These are phyloP conservation scores for Delphinapterus leucas DNA, from an alignment of 2,113 vertebrate genomes.

Conservation along the genomic window DNA sequence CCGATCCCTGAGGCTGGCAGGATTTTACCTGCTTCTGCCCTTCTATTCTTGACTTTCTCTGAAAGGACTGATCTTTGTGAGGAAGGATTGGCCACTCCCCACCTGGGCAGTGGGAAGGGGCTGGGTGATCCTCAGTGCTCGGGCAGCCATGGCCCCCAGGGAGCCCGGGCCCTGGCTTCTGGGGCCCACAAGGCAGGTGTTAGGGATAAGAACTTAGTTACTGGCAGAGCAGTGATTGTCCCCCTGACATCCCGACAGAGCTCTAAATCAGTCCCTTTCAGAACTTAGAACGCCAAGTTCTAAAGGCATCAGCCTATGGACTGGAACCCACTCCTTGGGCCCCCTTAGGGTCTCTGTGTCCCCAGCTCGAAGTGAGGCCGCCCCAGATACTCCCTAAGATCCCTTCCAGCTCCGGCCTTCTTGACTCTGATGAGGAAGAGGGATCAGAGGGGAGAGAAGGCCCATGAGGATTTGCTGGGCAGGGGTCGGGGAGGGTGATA, in stretches of 20 bases:
- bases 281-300: background rate
- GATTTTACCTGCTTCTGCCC: background rate
- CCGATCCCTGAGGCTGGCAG: background rate
- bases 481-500: background rate
- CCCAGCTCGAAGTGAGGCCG: background rate
- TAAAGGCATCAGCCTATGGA: background rate
- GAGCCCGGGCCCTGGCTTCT: background rate
- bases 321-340: background rate
- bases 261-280: background rate
- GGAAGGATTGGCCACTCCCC: background rate
- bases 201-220: background rate
- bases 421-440: background rate
- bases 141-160: background rate
- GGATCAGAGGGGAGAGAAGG: background rate
- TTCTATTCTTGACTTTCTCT: background rate
- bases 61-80: background rate
- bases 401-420: background rate
- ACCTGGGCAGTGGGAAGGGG: background rate
- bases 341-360: background rate
- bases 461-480: background rate
- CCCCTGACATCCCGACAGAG: background rate
- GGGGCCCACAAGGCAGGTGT: accelerated
- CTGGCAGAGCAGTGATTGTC: background rate
- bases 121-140: background rate
- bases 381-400: background rate